These are phyloP conservation scores for Pristionchus pacificus DNA, from an alignment of 1,140 invertebrate genomes.

Conservation along the genomic window DNA sequence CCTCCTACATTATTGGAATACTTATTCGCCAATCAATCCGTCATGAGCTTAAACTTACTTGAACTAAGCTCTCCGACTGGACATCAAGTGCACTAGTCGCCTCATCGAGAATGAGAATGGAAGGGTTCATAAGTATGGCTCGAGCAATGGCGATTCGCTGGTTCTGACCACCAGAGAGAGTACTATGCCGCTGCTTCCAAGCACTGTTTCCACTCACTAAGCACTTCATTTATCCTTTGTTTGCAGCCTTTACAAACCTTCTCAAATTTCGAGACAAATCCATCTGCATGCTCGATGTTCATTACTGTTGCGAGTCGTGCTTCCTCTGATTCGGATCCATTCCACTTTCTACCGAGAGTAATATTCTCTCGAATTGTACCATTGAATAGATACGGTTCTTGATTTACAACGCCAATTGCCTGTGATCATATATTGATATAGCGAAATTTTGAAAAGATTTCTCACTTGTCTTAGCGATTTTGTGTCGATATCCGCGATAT, in stretches of 20 bases:
- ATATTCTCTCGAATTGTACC: conserved; percentile 41
- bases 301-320: conserved; percentile 46
- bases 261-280: conserved; percentile 41
- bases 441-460: neutral
- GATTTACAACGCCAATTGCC: conserved; percentile 35
- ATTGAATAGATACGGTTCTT: conserved; percentile 45
- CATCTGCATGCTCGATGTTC: conserved; percentile 50
- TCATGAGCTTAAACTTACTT: conserved; percentile 1
- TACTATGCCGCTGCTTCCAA: conserved; percentile 65
- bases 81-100: conserved; percentile 54
- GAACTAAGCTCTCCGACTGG: conserved; percentile 22
- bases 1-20: conserved; percentile 4
- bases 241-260: conserved; percentile 12
- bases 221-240: conserved; percentile 18
- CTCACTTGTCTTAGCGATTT: conserved; percentile 17
- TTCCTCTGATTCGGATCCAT: conserved; percentile 18
- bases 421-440: neutral
- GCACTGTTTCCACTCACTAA: conserved; percentile 40
- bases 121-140: conserved; percentile 70
- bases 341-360: conserved; percentile 27
- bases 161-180: conserved; percentile 72
- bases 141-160: conserved; percentile 74
- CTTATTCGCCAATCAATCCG: neutral
- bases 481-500: conserved; percentile 36
- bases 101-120: conserved; percentile 58